These are phyloP conservation scores for Macrotus californicus DNA, from an alignment of 2,113 vertebrate species.

Conservation along the genomic window DNA sequence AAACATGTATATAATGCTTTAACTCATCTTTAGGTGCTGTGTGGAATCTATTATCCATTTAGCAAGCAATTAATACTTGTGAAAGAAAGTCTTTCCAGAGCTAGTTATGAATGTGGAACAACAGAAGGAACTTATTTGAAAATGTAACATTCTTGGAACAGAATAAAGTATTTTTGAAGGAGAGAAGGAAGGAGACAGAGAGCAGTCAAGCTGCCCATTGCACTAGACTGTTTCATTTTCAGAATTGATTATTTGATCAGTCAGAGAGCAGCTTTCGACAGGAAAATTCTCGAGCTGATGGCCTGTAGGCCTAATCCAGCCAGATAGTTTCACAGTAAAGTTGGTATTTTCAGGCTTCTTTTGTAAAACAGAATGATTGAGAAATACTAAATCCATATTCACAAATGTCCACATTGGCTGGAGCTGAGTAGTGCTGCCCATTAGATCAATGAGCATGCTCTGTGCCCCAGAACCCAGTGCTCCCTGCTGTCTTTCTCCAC, in stretches of 20 bases:
- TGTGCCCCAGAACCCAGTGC: fast-evolving
- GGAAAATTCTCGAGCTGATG: background rate
- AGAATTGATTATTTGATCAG: background rate
- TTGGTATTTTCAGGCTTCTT: background rate
- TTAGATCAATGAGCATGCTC: no score
- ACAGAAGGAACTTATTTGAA: background rate
- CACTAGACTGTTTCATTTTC: background rate
- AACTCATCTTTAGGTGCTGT: background rate
- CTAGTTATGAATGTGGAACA: background rate
- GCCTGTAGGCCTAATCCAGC: background rate
- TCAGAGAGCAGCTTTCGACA: background rate
- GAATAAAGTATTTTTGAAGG: background rate
- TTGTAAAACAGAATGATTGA: background rate
- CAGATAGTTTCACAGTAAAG: background rate
- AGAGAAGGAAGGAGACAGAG: background rate
- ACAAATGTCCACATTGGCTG: background rate
- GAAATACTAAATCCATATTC: background rate
- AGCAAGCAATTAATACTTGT: background rate
- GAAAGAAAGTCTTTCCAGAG: background rate
- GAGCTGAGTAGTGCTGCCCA: background rate
- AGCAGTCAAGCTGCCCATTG: background rate
- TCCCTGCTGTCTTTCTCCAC: background rate
- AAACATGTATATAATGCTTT: background rate
- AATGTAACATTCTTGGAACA: background rate
- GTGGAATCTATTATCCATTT: background rate